phyloP scores from a whole-genome alignment of 2,797 vertebrate genomes.

The Clarias laeviceps region DNA sequence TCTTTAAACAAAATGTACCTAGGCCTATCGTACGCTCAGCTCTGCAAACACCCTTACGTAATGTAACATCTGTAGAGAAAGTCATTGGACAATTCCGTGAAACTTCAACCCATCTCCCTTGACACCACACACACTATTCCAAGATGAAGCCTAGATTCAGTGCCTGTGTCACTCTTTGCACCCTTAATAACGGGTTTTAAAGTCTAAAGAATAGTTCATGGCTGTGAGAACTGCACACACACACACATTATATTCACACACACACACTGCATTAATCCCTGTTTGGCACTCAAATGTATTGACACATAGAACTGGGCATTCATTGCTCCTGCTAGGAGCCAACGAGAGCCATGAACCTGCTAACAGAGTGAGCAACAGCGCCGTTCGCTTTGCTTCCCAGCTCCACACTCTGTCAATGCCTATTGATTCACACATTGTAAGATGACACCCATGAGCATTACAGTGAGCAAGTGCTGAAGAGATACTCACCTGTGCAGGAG shows the following conservation, averaged over 20 bases:
- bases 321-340: conserved; percentile 35
- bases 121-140: background rate
- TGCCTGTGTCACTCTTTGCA: background rate
- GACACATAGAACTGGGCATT: background rate
- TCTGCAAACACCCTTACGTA: background rate
- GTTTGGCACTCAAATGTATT: conserved; percentile 29
- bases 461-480: conserved; percentile 13
- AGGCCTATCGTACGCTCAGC: background rate
- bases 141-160: background rate
- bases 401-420: conserved; percentile 11
- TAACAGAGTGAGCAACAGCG: conserved; percentile 13
- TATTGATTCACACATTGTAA: conserved; percentile 34
- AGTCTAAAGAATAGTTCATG: background rate
- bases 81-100: background rate
- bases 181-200: background rate
- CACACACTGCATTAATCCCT: conserved; percentile 7
- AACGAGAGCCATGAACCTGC: conserved; percentile 39
- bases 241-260: conserved; percentile 26
- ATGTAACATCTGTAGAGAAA: conserved; percentile 12
- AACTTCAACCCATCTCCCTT: background rate
- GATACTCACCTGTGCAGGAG: conserved; percentile 27
- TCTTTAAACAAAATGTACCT: background rate
- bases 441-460: conserved; percentile 22
- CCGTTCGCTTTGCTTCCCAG: conserved; percentile 19
- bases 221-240: conserved; percentile 23